A percentile compares a stretch with the other conserved stretches of the same genome.
These are phyloP conservation scores for Microctonus hyperodae DNA, from an alignment of 2,888 invertebrate genomes.

Conservation along the genomic window DNA sequence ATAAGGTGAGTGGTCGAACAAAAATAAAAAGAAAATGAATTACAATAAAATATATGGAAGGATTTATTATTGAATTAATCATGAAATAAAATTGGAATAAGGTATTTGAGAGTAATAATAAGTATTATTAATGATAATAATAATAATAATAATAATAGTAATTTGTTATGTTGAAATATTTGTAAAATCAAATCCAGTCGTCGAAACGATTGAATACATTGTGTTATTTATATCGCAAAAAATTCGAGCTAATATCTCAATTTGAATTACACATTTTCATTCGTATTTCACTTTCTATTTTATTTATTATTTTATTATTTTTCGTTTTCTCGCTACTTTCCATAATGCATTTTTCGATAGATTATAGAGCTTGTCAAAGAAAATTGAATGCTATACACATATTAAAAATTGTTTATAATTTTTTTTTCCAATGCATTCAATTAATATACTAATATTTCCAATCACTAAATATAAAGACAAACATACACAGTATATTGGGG, in stretches of 20 bases:
- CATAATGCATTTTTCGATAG: slow-evolving; percentile 24
- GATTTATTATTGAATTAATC: background rate
- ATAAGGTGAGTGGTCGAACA: no score
- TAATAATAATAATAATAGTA: slow-evolving; percentile 8
- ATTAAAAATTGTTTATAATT: slow-evolving; percentile 6
- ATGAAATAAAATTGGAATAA: background rate
- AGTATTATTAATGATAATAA: background rate
- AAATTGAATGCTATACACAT: slow-evolving; percentile 24
- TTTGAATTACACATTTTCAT: slow-evolving; percentile 22
- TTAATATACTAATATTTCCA: slow-evolving; percentile 5
- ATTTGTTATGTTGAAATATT: slow-evolving; percentile 14
- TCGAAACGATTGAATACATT: slow-evolving; percentile 20
- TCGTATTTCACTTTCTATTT: background rate
- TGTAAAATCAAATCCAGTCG: slow-evolving; percentile 32
- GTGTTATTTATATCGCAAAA: slow-evolving; percentile 12
- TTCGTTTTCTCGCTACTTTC: background rate
- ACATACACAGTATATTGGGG: slow-evolving; percentile 2
- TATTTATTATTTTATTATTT: background rate
- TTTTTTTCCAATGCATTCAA: slow-evolving; percentile 9
- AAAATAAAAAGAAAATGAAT: no score
- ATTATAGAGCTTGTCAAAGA: slow-evolving; percentile 16
- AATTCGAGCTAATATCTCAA: slow-evolving; percentile 29
- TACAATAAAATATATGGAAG: background rate
- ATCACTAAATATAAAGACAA: slow-evolving; percentile 11
- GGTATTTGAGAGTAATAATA: slow-evolving; percentile 3